A percentile compares a stretch with the other conserved stretches of the same genome.
These are phyloP conservation scores for Capra hircus DNA, from an alignment of 2,113 vertebrate genomes.

Conservation along the genomic window DNA sequence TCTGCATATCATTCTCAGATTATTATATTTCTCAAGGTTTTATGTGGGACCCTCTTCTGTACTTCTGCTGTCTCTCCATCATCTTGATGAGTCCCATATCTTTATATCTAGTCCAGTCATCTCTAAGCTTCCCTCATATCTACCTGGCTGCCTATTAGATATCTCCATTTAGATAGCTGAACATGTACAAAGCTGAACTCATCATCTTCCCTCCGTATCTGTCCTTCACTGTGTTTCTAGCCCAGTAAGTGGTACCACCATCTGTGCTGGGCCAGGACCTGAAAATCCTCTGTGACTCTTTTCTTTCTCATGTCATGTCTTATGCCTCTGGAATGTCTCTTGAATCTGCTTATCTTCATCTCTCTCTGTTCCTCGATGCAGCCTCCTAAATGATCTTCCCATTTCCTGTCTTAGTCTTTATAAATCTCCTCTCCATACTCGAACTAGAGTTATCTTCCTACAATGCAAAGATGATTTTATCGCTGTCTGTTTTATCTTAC, in stretches of 20 bases:
- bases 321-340: background rate
- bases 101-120: background rate
- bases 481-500: background rate
- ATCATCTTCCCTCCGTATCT: background rate
- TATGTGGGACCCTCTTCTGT: background rate
- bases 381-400: background rate
- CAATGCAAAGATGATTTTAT: background rate
- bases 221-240: background rate
- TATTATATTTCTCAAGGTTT: background rate
- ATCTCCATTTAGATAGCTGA: no score
- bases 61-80: background rate
- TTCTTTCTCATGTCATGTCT: background rate
- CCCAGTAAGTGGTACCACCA: background rate
- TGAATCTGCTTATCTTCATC: background rate
- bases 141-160: background rate
- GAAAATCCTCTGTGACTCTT: background rate
- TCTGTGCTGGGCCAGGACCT: background rate
- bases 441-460: background rate
- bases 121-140: background rate
- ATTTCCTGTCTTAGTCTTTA: background rate
- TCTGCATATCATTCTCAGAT: background rate
- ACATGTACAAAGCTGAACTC: no score
- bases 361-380: background rate
- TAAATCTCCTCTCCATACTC: background rate
- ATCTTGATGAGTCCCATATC: background rate